These are phyloP conservation scores for Diabrotica virgifera DNA, from an alignment of 1,140 invertebrate species.

Conservation along the genomic window DNA sequence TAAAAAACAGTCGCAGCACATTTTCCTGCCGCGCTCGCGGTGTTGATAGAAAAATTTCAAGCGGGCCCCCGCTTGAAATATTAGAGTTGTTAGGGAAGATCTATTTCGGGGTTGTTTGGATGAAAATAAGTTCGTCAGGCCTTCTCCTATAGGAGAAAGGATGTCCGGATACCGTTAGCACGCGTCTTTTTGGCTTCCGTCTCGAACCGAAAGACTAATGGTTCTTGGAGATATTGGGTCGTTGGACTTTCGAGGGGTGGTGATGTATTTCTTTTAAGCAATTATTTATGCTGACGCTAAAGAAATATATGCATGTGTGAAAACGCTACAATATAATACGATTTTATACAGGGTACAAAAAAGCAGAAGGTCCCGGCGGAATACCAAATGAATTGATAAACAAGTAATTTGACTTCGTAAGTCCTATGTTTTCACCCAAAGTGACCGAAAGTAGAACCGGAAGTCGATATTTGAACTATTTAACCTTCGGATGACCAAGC, in stretches of 20 bases:
- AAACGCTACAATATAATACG: too few relatives aligned
- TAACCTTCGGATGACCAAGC: too few relatives aligned
- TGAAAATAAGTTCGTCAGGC: background rate
- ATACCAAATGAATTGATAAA: too few relatives aligned
- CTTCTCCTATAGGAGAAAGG: background rate
- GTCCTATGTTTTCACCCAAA: too few relatives aligned
- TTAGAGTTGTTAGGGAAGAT: background rate
- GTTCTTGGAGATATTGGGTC: background rate
- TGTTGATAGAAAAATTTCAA: constrained; percentile 3
- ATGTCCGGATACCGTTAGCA: background rate
- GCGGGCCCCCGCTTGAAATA: background rate
- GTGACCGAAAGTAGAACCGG: too few relatives aligned
- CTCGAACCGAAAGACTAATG: background rate
- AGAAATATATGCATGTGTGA: too few relatives aligned
- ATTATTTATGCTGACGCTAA: background rate
- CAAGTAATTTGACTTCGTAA: too few relatives aligned
- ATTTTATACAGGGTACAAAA: too few relatives aligned
- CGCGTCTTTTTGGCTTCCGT: background rate
- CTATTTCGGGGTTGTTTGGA: background rate
- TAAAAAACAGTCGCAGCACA: background rate
- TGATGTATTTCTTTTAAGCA: background rate
- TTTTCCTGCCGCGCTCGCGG: background rate
- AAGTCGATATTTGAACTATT: too few relatives aligned
- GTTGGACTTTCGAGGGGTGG: background rate
- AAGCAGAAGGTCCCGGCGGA: too few relatives aligned